Percentiles rank a stretch among this genome's conserved stretches.
These are phyloP conservation scores for Electrophaes corylata DNA, from an alignment of 2,888 invertebrate species.

Conservation along the genomic window DNA sequence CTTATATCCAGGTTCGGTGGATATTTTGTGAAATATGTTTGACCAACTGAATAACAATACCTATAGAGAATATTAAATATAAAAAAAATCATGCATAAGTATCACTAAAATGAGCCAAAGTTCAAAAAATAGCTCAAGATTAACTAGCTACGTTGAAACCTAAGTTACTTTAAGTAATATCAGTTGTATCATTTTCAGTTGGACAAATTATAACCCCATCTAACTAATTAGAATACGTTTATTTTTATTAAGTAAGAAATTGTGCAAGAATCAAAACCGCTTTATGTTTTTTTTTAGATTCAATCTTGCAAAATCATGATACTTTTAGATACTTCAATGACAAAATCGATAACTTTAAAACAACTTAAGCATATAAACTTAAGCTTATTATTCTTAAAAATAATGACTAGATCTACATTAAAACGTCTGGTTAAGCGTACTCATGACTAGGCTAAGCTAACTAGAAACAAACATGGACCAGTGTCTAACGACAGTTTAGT, in stretches of 20 bases:
- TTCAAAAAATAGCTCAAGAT: background rate
- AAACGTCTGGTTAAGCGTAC: constrained; percentile 62
- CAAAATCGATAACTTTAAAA: constrained; percentile 59
- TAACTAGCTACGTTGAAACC: background rate
- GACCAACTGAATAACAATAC: constrained; percentile 48
- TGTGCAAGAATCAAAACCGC: constrained; percentile 69
- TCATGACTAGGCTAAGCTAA: constrained; percentile 72
- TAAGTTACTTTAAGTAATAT: background rate
- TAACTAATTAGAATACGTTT: constrained; percentile 32
- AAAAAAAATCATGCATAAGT: background rate
- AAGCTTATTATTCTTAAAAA: constrained; percentile 63
- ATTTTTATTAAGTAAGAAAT: constrained; percentile 59
- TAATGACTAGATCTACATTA: constrained; percentile 61
- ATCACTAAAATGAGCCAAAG: background rate
- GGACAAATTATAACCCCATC: constrained; percentile 32
- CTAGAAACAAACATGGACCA: constrained; percentile 72
- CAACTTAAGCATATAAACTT: too few relatives aligned
- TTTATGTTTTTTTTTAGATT: constrained; percentile 35
- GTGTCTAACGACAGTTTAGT: constrained; percentile 70
- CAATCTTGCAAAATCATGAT: constrained; percentile 36
- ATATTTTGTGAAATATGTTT: constrained; percentile 38
- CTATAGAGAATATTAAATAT: background rate
- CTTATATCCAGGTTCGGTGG: constrained; percentile 50
- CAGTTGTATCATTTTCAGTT: constrained; percentile 27
- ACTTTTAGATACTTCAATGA: constrained; percentile 45